Evolutionary conservation across 2,797 vertebrate species (phyloP).

Genomic region (Siniperca obscura): DNA sequence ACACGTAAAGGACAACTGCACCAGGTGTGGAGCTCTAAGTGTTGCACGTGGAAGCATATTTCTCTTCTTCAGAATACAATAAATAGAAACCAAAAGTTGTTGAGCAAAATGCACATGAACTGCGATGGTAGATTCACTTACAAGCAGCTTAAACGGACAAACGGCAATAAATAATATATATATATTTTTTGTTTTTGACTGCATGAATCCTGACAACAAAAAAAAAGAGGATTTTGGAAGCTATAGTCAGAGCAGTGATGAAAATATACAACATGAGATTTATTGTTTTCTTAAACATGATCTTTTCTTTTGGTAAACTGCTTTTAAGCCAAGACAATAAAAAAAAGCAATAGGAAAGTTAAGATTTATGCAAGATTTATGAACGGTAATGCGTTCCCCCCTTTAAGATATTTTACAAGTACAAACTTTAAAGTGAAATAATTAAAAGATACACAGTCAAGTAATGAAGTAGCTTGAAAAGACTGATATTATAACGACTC

Average conservation of each 20-base stretch:
- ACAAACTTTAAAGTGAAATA: slow-evolving; percentile 77
- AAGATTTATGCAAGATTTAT: slow-evolving; percentile 65
- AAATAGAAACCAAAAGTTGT: slow-evolving; percentile 89
- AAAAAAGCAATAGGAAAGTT: slow-evolving; percentile 69
- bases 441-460: slow-evolving; percentile 78
- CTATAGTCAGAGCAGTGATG: slow-evolving; percentile 74
- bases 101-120: slow-evolving; percentile 82
- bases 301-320: slow-evolving; percentile 81
- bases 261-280: slow-evolving; percentile 78
- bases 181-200: slow-evolving; percentile 71
- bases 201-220: slow-evolving; percentile 76
- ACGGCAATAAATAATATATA: slow-evolving; percentile 91
- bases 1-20: slow-evolving; percentile 85
- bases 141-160: slow-evolving; percentile 81
- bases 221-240: slow-evolving; percentile 75
- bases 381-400: slow-evolving; percentile 58
- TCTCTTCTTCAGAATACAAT: slow-evolving; percentile 87
- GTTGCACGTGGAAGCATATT: slow-evolving; percentile 82
- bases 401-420: slow-evolving; percentile 79
- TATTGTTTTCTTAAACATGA: slow-evolving; percentile 25
- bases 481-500: slow-evolving; percentile 51
- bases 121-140: slow-evolving; percentile 77
- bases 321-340: slow-evolving; percentile 74
- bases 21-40: slow-evolving; percentile 84
- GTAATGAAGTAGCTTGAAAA: slow-evolving; percentile 76